Conservation (phyloP, 2,888 invertebrate species). For the Hypomecis atomaria region DNA sequence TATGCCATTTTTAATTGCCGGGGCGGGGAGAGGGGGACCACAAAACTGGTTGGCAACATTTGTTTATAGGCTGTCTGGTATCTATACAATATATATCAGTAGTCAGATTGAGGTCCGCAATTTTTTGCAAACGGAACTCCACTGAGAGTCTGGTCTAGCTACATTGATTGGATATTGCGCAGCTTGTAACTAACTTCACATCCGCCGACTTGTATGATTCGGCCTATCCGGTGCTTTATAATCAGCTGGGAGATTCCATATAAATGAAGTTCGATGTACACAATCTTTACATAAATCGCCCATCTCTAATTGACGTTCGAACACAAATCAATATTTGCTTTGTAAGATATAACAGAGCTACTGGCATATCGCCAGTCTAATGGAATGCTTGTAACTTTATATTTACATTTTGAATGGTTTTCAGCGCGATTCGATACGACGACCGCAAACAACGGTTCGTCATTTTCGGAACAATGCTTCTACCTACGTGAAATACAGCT, state of each 20-base stretch:
- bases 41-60: no score
- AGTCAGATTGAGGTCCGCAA: no score
- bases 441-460: neutral
- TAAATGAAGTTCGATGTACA: neutral
- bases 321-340: constrained; percentile 14
- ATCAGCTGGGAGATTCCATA: neutral
- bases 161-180: no score
- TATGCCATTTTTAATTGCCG: no score
- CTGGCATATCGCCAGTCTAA: constrained; percentile 88
- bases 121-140: no score
- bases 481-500: constrained; percentile 1
- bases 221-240: no score
- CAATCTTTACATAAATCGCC: constrained; percentile 12
- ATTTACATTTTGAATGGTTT: constrained; percentile 3
- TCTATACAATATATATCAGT: no score
- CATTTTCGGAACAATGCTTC: constrained; percentile 9
- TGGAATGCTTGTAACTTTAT: constrained; percentile 86
- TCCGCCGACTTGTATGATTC: no score
- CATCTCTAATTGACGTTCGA: constrained; percentile 15
- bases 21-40: no score
- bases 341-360: constrained; percentile 6
- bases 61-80: no score
- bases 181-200: no score
- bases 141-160: no score
- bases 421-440: constrained; percentile 16